Evolutionary conservation across 2,888 invertebrate genomes (phyloP).

Genomic region (Podabrus alpinus): DNA sequence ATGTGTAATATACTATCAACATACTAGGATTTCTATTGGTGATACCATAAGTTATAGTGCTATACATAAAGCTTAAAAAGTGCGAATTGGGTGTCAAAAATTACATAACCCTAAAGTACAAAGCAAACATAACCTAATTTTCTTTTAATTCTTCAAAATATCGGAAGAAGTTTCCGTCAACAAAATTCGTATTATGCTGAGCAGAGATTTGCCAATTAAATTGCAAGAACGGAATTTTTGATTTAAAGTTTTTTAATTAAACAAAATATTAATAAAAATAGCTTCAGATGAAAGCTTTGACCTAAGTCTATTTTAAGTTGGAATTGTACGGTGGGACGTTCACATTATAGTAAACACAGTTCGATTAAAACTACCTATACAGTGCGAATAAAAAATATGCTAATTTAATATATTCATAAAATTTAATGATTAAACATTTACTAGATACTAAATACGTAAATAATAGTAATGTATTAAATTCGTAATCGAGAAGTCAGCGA

Average conservation of each 20-base stretch:
- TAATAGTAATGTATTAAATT: constrained; percentile 12
- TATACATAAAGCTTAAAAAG: no score
- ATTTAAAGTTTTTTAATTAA: background rate
- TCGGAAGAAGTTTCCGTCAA: background rate
- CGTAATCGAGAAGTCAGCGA: background rate
- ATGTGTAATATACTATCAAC: background rate
- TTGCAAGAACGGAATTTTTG: background rate
- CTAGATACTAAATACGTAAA: constrained; percentile 14
- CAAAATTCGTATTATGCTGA: background rate
- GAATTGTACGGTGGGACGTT: background rate
- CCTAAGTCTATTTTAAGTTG: background rate
- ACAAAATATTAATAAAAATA: background rate
- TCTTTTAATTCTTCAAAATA: background rate
- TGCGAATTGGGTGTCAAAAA: no score
- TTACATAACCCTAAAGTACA: no score
- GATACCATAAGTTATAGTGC: background rate
- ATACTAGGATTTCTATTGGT: background rate
- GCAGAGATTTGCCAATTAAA: background rate
- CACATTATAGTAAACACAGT: background rate
- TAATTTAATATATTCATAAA: constrained; percentile 1
- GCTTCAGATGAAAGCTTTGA: background rate
- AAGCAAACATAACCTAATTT: background rate
- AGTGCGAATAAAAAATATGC: background rate
- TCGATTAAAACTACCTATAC: background rate
- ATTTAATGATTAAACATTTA: constrained; percentile 14